Base-by-base conservation (phyloP, 1,140 invertebrate species). In the Halictus rubicundus region DNA sequence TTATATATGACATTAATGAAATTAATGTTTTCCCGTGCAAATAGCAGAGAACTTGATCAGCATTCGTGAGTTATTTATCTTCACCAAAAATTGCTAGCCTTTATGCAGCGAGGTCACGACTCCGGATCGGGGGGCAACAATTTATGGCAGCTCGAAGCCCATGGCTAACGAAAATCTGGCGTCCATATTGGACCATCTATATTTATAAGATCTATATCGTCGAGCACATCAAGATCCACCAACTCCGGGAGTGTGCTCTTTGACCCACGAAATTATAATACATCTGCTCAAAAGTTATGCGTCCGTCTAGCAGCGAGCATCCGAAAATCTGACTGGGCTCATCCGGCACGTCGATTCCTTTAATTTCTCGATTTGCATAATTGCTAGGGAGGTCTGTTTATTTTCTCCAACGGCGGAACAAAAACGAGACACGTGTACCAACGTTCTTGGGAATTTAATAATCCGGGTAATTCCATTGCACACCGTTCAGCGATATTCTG, bases 161-260 rank as follows among this genome's bases (percentile, higher is more conserved):
- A 60, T 23, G 7, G 42, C 42, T 0, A 59, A 73, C 52, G 21
- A 49, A 52, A 78, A 78, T 78, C 80, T 80, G 74, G 77, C 61
- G 74, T 68, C 75, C 80, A 84, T 83, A 90, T 87, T 80, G 78
- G 83, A 86, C 74, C 83, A 89, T 91, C 83, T 89, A 88, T 89
- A 90, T 90, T 90, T 90, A 88, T 89, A 87, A 90, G 90, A 89
- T 90, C 83, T 74, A 84, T 87, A 90, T 90, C 87, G 78, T 64
- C 49, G 57, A 65, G 54, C 63, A 74, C 76, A 80, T 78, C 82
- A 78, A 75, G 74, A 72, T 73, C 32, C 54, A 21, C 37, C 61
- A 75, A 77, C 68, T 42, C 19, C 19, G 25, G 32, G 54, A 19
- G 25, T 39, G 10, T 75, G 59, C 82, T 74, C 84, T 76, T 79